Conservation (phyloP, 2,888 invertebrate species). For the Marasmarcha lunaedactyla region DNA sequence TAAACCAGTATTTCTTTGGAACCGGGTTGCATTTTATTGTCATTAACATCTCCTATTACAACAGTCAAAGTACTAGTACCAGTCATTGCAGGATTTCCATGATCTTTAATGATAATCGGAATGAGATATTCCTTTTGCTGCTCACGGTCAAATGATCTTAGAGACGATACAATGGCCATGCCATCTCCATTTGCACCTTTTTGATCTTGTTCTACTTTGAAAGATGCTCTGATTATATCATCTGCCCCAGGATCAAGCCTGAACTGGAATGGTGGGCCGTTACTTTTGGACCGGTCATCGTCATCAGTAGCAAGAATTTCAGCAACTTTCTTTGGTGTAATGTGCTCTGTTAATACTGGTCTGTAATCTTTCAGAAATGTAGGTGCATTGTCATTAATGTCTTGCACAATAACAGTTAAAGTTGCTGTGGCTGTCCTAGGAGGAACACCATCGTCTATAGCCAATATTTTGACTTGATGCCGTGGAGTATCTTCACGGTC, state of each 20-base stretch:
- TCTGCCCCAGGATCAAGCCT: constrained; percentile 93
- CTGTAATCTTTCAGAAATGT: constrained; percentile 93
- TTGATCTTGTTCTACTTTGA: constrained; percentile 97
- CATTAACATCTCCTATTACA: constrained; percentile 97
- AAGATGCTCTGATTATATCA: constrained; percentile 92
- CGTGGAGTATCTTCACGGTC: constrained; percentile 95
- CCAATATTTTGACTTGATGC: constrained; percentile 96
- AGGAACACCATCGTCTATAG: constrained; percentile 94
- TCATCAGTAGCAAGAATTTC: constrained; percentile 95
- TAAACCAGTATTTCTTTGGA: constrained; percentile 97
- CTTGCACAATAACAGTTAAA: constrained; percentile 92
- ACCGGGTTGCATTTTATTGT: constrained; percentile 98
- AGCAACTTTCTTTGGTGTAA: constrained; percentile 90
- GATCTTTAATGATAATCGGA: constrained; percentile 97
- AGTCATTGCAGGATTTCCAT: constrained; percentile 95
- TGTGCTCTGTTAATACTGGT: constrained; percentile 93
- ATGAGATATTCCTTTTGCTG: constrained; percentile 96
- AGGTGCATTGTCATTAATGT: constrained; percentile 95
- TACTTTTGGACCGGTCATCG: constrained; percentile 93
- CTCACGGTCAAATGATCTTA: constrained; percentile 94
- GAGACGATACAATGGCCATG: constrained; percentile 96
- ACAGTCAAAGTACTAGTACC: constrained; percentile 96
- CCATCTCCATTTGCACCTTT: constrained; percentile 98
- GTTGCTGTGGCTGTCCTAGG: constrained; percentile 95
- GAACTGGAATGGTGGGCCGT: constrained; percentile 97